Conservation (phyloP, 2,797 vertebrate species). For the Pelochelys cantorii region DNA sequence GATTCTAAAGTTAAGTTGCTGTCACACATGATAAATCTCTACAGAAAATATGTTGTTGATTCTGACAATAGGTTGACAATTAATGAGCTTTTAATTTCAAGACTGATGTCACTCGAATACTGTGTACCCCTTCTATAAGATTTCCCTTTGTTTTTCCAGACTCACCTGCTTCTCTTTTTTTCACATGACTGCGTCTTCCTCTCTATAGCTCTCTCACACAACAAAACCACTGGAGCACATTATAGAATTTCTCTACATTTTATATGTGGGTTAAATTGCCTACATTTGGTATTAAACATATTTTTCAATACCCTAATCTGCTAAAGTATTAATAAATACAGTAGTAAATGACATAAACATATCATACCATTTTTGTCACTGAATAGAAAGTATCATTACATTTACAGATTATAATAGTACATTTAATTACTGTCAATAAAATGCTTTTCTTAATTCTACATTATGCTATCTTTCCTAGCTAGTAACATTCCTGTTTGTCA, state of each 20-base stretch:
- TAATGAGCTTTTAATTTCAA: constrained; percentile 65
- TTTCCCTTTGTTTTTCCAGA: not conserved
- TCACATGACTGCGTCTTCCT: not conserved
- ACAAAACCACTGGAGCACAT: not conserved
- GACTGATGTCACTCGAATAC: constrained; percentile 24
- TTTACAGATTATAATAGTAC: not conserved
- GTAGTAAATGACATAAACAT: not conserved
- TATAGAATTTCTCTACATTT: not conserved
- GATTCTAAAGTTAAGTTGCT: constrained; percentile 31
- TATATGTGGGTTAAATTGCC: not conserved
- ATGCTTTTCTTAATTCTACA: constrained; percentile 6
- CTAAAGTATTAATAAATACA: not conserved
- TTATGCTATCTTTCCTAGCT: constrained; percentile 6
- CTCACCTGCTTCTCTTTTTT: not conserved
- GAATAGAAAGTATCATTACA: constrained; percentile 10
- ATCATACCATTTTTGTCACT: not conserved
- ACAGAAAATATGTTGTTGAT: constrained; percentile 10
- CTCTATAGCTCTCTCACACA: not conserved
- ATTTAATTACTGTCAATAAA: constrained; percentile 5
- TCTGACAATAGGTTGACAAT: constrained; percentile 61
- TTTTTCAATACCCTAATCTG: constrained; percentile 19
- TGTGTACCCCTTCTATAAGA: not conserved
- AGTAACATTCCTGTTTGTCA: not conserved
- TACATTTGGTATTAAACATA: not conserved
- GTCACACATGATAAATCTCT: constrained; percentile 53